Evolutionary conservation across 2,113 vertebrate genomes (phyloP), one percentile per base, ranked within the genome.

Genomic region (Colistium nudipinnis): DNA sequence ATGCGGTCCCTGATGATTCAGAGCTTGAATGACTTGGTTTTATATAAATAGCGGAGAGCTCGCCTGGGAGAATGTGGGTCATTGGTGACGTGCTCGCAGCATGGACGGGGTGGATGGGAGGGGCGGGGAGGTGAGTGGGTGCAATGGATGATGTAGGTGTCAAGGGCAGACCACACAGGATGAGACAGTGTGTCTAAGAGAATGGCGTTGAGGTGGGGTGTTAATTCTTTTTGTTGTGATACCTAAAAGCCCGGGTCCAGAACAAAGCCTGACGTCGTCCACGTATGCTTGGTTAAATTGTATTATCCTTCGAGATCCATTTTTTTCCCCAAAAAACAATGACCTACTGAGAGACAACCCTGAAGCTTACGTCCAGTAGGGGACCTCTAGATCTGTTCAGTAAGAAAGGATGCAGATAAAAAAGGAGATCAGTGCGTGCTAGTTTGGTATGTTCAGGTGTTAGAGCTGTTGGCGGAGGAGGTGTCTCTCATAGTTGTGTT

Each of bases 11-110:
- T 41, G 13, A 28, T 41, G 55, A 4, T 59, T 62, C 31, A 64
- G 43, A 52, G 27, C 68, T 55, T 35, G 17, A 70, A 30, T 51
- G 24, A 35, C 54, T 63, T 62, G 36, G 24, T 53, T 75, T 62
- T 39, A 33, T 30, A 33, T 39, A 20, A n/a, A 51, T 36, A 62
- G 17, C 6, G 53, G 20, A 68, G 30, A 57, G 56, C 25, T 25
- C 20, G 45, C 68, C 33, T 43, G 53, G 64, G 49, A 39, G 47
- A 56, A 61, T 70, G 48, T 81, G 61, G 78, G 73, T 76, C 77
- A 49, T 0, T 74, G 39, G 31, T n/a, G 43, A 63, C 49, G 52
- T 9, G 48, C 60, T 52, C 11, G 53, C 16, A 45, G 54, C 59
- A 49, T 68, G 30, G 56, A 66, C 13, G n/a, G 66, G 47, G 22